phyloP scores from a whole-genome alignment of 2,888 invertebrate species.

The Siphlonurus alternatus region DNA sequence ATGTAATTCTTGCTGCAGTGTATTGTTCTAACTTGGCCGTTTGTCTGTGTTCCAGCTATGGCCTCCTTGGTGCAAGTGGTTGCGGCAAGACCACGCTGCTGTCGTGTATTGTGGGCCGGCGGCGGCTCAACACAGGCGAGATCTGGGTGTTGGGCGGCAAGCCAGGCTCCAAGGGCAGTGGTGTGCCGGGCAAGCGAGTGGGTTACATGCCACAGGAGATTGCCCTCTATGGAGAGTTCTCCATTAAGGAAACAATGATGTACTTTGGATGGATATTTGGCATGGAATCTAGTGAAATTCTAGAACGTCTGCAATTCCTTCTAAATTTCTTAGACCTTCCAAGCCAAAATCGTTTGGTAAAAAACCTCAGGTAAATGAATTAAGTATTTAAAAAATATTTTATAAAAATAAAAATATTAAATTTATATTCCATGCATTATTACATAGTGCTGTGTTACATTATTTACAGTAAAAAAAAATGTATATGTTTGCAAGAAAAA shows the following conservation, averaged over 20 bases:
- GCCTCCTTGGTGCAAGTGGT: slow-evolving; percentile 84
- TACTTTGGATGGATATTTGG: slow-evolving; percentile 94
- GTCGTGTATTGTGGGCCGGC: slow-evolving; percentile 79
- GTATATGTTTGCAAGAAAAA: not conserved
- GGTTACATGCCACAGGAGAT: slow-evolving; percentile 93
- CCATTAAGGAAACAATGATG: slow-evolving; percentile 88
- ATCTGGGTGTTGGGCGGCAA: slow-evolving; percentile 80
- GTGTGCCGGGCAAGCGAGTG: slow-evolving; percentile 84
- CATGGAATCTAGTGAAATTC: slow-evolving; percentile 68
- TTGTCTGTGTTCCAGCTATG: slow-evolving; percentile 52
- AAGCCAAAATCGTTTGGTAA: slow-evolving; percentile 61
- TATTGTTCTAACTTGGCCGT: no score
- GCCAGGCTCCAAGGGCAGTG: slow-evolving; percentile 74
- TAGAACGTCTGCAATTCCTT: slow-evolving; percentile 65
- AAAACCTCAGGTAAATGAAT: slow-evolving; percentile 45
- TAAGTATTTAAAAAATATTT: not conserved
- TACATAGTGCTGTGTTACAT: no score
- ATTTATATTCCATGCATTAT: no score
- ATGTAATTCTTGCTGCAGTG: no score
- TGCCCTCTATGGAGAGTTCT: slow-evolving; percentile 79
- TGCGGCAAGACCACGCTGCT: slow-evolving; percentile 94
- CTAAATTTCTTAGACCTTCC: slow-evolving; percentile 83
- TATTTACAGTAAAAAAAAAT: no score
- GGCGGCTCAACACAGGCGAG: slow-evolving; percentile 70
- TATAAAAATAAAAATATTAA: not conserved